Percentiles rank a stretch among this genome's conserved stretches.
These are phyloP conservation scores for Acanthaster planci DNA, from an alignment of 35 echinoderm and acorn worm genomes.

Conservation along the genomic window DNA sequence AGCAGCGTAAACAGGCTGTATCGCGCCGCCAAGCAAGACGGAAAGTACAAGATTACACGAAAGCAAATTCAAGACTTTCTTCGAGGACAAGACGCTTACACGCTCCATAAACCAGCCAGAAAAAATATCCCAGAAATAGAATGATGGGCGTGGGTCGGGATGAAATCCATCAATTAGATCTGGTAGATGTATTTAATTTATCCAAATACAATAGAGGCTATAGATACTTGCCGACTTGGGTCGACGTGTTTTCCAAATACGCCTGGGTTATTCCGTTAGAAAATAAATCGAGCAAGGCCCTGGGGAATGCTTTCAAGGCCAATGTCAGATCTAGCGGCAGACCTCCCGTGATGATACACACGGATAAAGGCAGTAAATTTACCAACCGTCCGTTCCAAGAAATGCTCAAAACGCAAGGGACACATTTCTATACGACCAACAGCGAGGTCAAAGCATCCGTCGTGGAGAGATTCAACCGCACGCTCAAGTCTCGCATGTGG, in stretches of 20 bases:
- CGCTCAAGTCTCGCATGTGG: slow-evolving; percentile 50
- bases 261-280: slow-evolving; percentile 36
- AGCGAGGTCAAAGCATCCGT: slow-evolving; percentile 59
- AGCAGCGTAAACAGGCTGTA: slow-evolving; percentile 36
- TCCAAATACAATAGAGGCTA: slow-evolving; percentile 45
- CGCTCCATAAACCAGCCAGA: slow-evolving; percentile 5
- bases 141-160: neutral
- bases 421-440: slow-evolving; percentile 51
- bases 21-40: neutral
- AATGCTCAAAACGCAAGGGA: slow-evolving; percentile 35
- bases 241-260: slow-evolving; percentile 52
- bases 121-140: neutral
- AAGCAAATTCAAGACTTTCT: slow-evolving; percentile 14
- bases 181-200: neutral
- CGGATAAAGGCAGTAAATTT: slow-evolving; percentile 58
- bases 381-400: slow-evolving; percentile 29
- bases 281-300: slow-evolving; percentile 24
- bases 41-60: neutral
- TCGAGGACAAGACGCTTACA: slow-evolving; percentile 29
- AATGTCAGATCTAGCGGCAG: slow-evolving; percentile 14
- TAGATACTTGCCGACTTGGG: slow-evolving; percentile 29
- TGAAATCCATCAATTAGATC: slow-evolving; percentile 5
- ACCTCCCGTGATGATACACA: slow-evolving; percentile 30
- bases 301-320: neutral
- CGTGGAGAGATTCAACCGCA: slow-evolving; percentile 68